Percentiles rank a stretch among this genome's conserved stretches.
These are phyloP conservation scores for Turnix velox DNA, from an alignment of 2,113 vertebrate genomes.

Conservation along the genomic window DNA sequence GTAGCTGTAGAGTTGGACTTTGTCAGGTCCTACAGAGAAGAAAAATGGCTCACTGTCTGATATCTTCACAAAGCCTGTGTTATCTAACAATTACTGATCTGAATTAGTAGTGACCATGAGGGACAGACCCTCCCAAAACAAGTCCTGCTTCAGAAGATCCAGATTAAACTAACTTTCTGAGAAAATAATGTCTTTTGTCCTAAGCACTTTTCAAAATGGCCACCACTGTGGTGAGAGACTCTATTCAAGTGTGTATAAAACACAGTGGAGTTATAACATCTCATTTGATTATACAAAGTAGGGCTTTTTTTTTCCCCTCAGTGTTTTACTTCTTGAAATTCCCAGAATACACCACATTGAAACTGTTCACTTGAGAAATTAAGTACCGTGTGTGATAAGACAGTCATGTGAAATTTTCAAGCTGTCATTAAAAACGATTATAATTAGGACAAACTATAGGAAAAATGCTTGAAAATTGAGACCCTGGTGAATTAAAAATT, in stretches of 20 bases:
- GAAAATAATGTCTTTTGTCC: background rate
- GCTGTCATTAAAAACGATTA: slow-evolving; percentile 82
- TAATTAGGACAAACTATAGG: slow-evolving; percentile 81
- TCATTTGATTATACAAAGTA: slow-evolving; percentile 68
- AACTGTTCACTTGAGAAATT: slow-evolving; percentile 81
- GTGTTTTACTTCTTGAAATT: slow-evolving; percentile 76
- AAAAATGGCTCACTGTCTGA: background rate
- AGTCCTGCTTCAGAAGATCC: background rate
- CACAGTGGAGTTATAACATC: slow-evolving; percentile 72
- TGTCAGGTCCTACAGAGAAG: background rate
- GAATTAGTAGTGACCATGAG: background rate
- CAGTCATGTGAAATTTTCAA: slow-evolving; percentile 80
- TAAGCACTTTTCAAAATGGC: slow-evolving; percentile 27
- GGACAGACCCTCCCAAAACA: background rate
- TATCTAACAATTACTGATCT: background rate
- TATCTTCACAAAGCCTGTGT: background rate
- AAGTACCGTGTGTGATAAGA: slow-evolving; percentile 75
- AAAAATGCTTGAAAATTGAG: slow-evolving; percentile 80
- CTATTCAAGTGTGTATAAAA: slow-evolving; percentile 61
- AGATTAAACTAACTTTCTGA: background rate
- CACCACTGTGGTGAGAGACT: slow-evolving; percentile 23
- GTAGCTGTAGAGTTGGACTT: background rate
- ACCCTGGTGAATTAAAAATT: slow-evolving; percentile 80
- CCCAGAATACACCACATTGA: slow-evolving; percentile 73
- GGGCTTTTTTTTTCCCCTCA: slow-evolving; percentile 62